A percentile compares a stretch with the other conserved stretches of the same genome.
Conservation (phyloP, 2,888 invertebrate genomes). For the Lithophane socia region DNA sequence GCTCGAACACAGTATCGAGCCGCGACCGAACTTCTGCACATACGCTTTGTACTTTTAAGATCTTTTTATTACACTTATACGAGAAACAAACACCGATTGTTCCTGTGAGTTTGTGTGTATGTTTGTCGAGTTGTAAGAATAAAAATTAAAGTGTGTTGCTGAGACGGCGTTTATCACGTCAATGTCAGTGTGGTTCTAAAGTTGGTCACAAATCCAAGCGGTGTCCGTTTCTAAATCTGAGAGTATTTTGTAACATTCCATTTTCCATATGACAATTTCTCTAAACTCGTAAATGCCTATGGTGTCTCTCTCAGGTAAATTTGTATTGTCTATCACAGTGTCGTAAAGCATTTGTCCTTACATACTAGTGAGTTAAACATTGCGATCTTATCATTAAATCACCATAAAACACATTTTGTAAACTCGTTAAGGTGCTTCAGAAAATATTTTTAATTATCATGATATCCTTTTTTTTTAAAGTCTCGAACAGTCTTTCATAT, state of each 20-base stretch:
- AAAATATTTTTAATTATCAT: conserved; percentile 87
- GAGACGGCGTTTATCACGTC: conserved; percentile 9
- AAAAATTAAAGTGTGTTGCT: conserved; percentile 16
- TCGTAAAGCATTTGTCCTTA: conserved; percentile 90
- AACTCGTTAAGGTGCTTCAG: conserved; percentile 88
- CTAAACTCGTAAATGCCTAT: conserved; percentile 80
- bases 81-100: conserved; percentile 69
- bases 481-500: conserved; percentile 88
- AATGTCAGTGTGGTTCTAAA: conserved; percentile 7
- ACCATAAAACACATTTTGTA: conserved; percentile 88
- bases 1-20: conserved; percentile 78
- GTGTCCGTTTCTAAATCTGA: conserved; percentile 72
- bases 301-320: conserved; percentile 86
- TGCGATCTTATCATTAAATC: conserved; percentile 88
- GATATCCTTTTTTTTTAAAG: conserved; percentile 82
- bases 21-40: conserved; percentile 88
- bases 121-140: conserved; percentile 30
- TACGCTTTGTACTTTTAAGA: conserved; percentile 86
- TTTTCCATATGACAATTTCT: conserved; percentile 71
- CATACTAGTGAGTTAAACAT: conserved; percentile 89
- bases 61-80: conserved; percentile 67
- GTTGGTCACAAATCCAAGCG: conserved; percentile 71
- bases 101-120: conserved; percentile 54
- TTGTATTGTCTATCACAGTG: conserved; percentile 89
- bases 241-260: conserved; percentile 77